Evolutionary conservation across 2,113 vertebrate species (phyloP).

Genomic region (Epinephelus fuscoguttatus): DNA sequence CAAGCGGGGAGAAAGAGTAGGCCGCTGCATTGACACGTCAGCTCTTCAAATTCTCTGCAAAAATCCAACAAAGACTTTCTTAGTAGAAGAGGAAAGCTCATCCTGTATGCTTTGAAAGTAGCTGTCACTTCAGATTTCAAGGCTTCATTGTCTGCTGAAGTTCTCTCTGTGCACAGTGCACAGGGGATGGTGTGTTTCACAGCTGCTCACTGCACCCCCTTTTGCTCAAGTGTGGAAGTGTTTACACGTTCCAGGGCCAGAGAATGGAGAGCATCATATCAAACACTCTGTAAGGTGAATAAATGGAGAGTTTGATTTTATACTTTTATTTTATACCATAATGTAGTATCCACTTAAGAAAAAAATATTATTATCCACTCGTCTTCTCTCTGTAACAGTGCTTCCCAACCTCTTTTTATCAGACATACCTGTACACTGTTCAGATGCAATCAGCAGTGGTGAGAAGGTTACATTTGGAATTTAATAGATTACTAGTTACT

Average conservation of each 20-base stretch:
- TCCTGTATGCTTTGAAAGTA: slow-evolving; percentile 39
- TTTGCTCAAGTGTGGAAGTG: slow-evolving; percentile 55
- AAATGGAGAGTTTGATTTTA: not conserved
- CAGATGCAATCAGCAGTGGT: not conserved
- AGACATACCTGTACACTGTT: not conserved
- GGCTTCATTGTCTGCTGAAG: slow-evolving; percentile 27
- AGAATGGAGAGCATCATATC: not conserved
- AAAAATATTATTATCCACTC: not conserved
- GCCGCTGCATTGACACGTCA: not conserved
- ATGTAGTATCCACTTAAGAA: not conserved
- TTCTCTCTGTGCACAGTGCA: not conserved
- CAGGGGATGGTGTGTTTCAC: not conserved
- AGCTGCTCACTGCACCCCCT: slow-evolving; percentile 63
- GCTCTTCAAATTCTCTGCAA: slow-evolving; percentile 16
- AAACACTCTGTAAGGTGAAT: not conserved
- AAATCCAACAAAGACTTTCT: slow-evolving; percentile 23
- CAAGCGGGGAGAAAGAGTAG: not conserved
- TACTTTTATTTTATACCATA: not conserved
- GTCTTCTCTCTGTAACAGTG: not conserved
- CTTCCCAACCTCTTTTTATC: not conserved
- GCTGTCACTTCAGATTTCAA: slow-evolving; percentile 60
- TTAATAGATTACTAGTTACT: too few species aligned
- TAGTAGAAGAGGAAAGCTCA: slow-evolving; percentile 4
- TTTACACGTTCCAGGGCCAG: slow-evolving; percentile 5
- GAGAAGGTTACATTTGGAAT: too few species aligned